phyloP scores from a whole-genome alignment of 2,888 invertebrate genomes.

The Dryocosmus kuriphilus region DNA sequence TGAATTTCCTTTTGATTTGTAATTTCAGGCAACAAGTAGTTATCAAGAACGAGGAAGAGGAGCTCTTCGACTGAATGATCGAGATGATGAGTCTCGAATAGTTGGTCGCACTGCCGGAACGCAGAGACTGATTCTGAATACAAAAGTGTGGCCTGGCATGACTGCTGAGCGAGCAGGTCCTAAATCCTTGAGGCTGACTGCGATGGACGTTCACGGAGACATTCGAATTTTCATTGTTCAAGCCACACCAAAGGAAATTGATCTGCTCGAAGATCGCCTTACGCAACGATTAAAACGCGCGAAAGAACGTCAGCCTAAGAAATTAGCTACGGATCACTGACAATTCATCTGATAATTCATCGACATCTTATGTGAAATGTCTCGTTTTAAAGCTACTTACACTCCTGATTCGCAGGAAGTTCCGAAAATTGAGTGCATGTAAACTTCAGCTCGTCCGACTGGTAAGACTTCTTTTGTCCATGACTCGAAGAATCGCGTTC shows the following conservation, averaged over 20 bases:
- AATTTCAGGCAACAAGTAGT: constrained; percentile 80
- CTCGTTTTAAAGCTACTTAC: neutral
- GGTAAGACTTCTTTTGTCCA: neutral
- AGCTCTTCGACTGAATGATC: constrained; percentile 88
- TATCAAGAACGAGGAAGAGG: constrained; percentile 97
- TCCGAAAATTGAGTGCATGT: constrained; percentile 27
- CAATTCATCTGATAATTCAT: no score
- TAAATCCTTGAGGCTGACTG: constrained; percentile 93
- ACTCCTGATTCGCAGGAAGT: constrained; percentile 27
- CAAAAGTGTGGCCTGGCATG: constrained; percentile 96
- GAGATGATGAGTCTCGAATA: constrained; percentile 85
- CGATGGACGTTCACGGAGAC: constrained; percentile 89
- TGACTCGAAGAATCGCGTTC: neutral
- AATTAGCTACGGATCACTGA: constrained; percentile 73
- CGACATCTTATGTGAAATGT: constrained; percentile 20
- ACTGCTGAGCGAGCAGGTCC: constrained; percentile 91
- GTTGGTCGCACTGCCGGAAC: constrained; percentile 95
- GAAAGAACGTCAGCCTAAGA: constrained; percentile 74
- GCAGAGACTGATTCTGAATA: constrained; percentile 93
- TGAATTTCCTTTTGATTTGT: constrained; percentile 9
- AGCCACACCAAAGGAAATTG: constrained; percentile 85
- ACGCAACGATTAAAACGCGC: constrained; percentile 80
- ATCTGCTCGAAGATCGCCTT: constrained; percentile 82
- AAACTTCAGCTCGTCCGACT: constrained; percentile 10
- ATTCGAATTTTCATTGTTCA: constrained; percentile 91